A percentile compares a stretch with the other conserved stretches of the same genome.
Evolutionary conservation across 2,113 vertebrate genomes (phyloP).

Genomic region (Anguilla japonica): DNA sequence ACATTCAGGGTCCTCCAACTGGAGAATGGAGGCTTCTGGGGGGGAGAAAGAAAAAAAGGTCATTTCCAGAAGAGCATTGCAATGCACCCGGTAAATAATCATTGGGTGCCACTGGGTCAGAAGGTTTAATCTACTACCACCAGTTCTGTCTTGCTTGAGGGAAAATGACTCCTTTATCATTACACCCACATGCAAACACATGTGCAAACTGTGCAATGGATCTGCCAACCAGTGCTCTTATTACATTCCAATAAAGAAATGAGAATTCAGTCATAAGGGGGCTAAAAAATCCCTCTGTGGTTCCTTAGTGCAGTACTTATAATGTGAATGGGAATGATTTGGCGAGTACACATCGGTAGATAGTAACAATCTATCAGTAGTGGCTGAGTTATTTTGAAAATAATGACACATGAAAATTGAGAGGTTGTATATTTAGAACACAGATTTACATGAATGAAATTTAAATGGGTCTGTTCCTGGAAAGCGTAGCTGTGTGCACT

Average conservation of each 20-base stretch:
- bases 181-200: background rate
- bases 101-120: too few species aligned
- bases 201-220: background rate
- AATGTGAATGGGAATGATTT: background rate
- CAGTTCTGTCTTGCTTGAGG: too few species aligned
- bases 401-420: background rate
- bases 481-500: background rate
- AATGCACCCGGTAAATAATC: background rate
- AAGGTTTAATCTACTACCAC: too few species aligned
- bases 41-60: conserved; percentile 33
- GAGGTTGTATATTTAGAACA: background rate
- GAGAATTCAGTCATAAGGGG: too few species aligned
- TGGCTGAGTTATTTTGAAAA: too few species aligned
- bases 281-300: too few species aligned
- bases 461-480: background rate
- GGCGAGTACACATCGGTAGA: background rate
- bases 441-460: background rate
- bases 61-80: background rate
- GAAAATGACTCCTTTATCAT: background rate
- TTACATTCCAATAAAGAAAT: background rate
- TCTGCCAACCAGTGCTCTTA: background rate
- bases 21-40: conserved; percentile 85
- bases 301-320: background rate
- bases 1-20: conserved; percentile 86
- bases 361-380: too few species aligned